Evolutionary conservation across 2,888 invertebrate genomes (phyloP).

Genomic region (Cosmia pyralina): DNA sequence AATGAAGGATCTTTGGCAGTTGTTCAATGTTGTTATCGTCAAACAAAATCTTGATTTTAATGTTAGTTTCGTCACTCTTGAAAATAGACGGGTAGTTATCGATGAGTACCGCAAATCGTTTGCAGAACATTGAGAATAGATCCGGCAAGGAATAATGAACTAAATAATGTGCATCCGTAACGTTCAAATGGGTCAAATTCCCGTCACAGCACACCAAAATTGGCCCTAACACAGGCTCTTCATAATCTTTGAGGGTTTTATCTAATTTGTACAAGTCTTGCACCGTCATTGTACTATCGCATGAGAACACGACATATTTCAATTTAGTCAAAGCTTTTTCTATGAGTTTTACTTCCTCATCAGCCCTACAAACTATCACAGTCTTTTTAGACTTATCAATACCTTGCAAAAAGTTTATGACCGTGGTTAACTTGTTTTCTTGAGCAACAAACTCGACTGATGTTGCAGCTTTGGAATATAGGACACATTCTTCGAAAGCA

Average conservation of each 20-base stretch:
- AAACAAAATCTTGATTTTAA: slow-evolving; percentile 88
- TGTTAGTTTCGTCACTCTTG: slow-evolving; percentile 67
- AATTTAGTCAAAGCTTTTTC: slow-evolving; percentile 69
- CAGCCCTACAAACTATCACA: slow-evolving; percentile 91
- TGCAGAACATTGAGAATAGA: slow-evolving; percentile 92
- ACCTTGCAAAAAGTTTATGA: slow-evolving; percentile 87
- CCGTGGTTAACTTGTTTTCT: slow-evolving; percentile 81
- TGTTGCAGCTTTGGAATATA: slow-evolving; percentile 91
- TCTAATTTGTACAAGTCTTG: slow-evolving; percentile 82
- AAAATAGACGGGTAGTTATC: slow-evolving; percentile 90
- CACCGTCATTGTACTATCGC: slow-evolving; percentile 80
- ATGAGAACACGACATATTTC: slow-evolving; percentile 75
- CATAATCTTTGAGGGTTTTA: slow-evolving; percentile 79
- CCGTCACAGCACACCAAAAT: slow-evolving; percentile 93
- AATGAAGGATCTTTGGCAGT: slow-evolving; percentile 91
- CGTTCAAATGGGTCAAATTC: slow-evolving; percentile 90
- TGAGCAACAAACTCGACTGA: slow-evolving; percentile 79
- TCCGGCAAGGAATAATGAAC: slow-evolving; percentile 93
- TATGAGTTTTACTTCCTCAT: slow-evolving; percentile 89
- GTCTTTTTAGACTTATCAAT: slow-evolving; percentile 86
- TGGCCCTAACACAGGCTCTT: slow-evolving; percentile 83
- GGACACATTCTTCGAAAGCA: slow-evolving; percentile 93
- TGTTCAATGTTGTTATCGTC: slow-evolving; percentile 91
- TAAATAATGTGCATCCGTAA: slow-evolving; percentile 92
- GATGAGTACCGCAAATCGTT: slow-evolving; percentile 92